A percentile compares a stretch with the other conserved stretches of the same genome.
phyloP scores from a whole-genome alignment of 23 tunicate species.

The Oikopleura dioica region DNA sequence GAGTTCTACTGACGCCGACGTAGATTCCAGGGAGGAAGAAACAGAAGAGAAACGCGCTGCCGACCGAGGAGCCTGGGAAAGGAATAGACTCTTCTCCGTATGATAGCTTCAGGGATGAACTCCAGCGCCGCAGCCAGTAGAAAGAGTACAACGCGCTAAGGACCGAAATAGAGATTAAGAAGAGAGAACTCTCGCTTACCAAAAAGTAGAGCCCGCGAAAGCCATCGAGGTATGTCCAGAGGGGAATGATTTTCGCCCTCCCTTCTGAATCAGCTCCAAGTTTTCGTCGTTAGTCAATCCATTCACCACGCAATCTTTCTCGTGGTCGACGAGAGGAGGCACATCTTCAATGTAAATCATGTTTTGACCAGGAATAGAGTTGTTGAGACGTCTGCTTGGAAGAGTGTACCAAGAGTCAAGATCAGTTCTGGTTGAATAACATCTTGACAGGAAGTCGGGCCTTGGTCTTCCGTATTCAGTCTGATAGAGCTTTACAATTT shows the following conservation, averaged over 20 bases:
- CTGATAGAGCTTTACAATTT: no score
- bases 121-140: neutral
- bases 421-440: neutral
- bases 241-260: neutral
- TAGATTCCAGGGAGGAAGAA: neutral
- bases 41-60: neutral
- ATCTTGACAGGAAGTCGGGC: constrained; percentile 1
- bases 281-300: neutral
- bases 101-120: neutral
- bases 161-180: no score
- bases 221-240: constrained; percentile 7
- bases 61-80: neutral
- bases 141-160: neutral
- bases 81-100: neutral
- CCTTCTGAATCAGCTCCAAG: neutral
- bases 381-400: no score
- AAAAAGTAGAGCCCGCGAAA: neutral
- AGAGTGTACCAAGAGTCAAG: no score
- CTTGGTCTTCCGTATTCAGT: neutral
- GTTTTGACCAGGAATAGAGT: no score
- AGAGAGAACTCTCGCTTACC: no score
- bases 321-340: neutral
- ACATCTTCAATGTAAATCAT: neutral
- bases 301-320: no score
- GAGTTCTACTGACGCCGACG: neutral